phyloP scores from a whole-genome alignment of 2,888 invertebrate genomes.

The Diaprepes abbreviatus region DNA sequence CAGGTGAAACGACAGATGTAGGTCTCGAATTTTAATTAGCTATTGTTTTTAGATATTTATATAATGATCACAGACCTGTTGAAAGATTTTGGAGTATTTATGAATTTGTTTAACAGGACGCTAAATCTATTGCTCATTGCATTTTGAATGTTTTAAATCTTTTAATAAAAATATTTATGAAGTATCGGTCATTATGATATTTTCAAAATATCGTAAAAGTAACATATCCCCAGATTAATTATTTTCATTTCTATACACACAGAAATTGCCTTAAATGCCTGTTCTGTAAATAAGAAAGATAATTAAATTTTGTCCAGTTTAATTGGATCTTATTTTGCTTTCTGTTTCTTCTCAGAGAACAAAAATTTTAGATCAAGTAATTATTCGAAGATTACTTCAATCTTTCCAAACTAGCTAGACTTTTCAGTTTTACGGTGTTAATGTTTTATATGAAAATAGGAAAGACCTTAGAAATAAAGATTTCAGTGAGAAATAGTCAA shows the following conservation, averaged over 20 bases:
- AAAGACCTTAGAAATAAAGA: too few relatives aligned
- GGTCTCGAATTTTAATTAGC: slow-evolving; percentile 47
- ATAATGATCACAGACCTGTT: slow-evolving; percentile 36
- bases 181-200: too few relatives aligned
- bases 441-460: slow-evolving; percentile 1
- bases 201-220: neutral
- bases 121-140: neutral
- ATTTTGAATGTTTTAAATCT: neutral
- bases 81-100: slow-evolving; percentile 55
- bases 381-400: slow-evolving; percentile 2
- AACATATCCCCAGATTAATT: neutral
- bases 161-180: too few relatives aligned
- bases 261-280: neutral
- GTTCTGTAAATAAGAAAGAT: neutral
- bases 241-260: slow-evolving; percentile 2
- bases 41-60: slow-evolving; percentile 54
- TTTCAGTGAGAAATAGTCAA: too few relatives aligned
- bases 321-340: neutral
- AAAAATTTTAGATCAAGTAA: neutral
- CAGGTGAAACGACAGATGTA: slow-evolving; percentile 57
- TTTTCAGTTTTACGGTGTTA: neutral
- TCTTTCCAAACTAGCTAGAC: too few relatives aligned
- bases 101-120: neutral
- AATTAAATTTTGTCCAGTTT: neutral
- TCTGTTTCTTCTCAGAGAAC: neutral